phyloP scores from a whole-genome alignment of 2,888 invertebrate species.

The Halictus quadricinctus region DNA sequence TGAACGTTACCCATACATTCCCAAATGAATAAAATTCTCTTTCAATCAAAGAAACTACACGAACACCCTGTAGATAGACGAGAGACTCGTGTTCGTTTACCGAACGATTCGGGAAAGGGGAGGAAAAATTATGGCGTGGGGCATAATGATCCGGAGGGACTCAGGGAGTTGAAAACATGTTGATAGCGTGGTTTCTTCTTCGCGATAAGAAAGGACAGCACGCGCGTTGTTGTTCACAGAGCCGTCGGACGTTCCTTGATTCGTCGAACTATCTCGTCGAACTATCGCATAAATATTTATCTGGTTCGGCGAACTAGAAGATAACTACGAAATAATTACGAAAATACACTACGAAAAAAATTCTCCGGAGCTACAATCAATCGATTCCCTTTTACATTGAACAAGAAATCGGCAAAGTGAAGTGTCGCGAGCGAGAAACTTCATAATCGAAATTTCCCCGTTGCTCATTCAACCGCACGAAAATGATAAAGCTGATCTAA shows the following conservation, averaged over 20 bases:
- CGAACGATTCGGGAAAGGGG: conserved; percentile 61
- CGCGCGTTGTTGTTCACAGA: conserved; percentile 54
- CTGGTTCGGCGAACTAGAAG: not conserved
- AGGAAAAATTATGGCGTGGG: conserved; percentile 68
- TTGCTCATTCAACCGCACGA: not conserved
- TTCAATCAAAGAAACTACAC: not conserved
- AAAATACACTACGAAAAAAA: not conserved
- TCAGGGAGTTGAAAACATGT: conserved; percentile 62
- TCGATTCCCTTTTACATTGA: not conserved
- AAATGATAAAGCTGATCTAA: not conserved
- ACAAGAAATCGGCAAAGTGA: not conserved
- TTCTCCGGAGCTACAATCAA: not conserved
- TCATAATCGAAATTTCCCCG: not conserved
- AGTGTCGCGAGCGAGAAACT: not conserved
- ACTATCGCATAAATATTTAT: conserved; percentile 56
- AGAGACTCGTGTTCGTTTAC: conserved; percentile 32
- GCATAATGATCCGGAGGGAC: conserved; percentile 33
- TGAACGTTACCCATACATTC: not conserved
- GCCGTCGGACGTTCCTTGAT: conserved; percentile 46
- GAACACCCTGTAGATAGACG: conserved; percentile 25
- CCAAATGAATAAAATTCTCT: not conserved
- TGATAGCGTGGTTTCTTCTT: conserved; percentile 61
- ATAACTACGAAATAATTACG: not conserved
- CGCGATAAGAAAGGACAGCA: conserved; percentile 60
- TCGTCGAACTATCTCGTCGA: conserved; percentile 30